phyloP scores from a whole-genome alignment of 2,113 vertebrate genomes.

The rabbit (Oryctolagus cuniculus) region DNA sequence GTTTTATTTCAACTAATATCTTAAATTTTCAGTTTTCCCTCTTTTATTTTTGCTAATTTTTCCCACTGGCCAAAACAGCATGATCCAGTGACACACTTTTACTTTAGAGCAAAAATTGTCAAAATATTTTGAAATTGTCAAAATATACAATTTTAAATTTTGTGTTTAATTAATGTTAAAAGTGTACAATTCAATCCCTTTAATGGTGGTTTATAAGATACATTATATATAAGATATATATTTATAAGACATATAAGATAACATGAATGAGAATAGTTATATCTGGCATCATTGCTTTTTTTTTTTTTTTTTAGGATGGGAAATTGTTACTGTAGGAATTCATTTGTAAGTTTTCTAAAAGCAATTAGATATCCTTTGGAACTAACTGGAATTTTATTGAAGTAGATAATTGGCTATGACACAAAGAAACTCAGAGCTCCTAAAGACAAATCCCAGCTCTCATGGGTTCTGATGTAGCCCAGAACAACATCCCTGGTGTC shows the following conservation, averaged over 20 bases:
- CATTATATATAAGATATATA: too few species aligned
- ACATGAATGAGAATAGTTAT: neutral
- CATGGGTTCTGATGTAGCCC: neutral
- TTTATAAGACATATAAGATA: neutral
- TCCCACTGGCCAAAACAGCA: neutral
- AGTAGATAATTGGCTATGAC: neutral
- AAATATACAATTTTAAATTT: neutral
- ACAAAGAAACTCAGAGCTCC: neutral
- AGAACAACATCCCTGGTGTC: neutral
- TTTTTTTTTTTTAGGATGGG: neutral
- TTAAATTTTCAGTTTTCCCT: neutral
- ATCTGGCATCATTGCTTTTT: neutral
- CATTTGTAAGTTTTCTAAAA: neutral
- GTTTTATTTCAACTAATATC: neutral
- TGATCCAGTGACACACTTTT: neutral
- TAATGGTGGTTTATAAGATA: neutral
- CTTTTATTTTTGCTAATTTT: neutral
- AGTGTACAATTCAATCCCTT: neutral
- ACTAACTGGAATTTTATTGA: neutral
- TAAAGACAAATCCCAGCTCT: neutral
- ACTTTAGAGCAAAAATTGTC: neutral
- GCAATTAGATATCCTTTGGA: neutral
- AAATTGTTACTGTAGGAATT: neutral
- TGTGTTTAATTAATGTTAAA: neutral
- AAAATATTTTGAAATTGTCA: neutral